Base-by-base conservation (phyloP, 2,888 invertebrate species). In the Drosophila pegasa region DNA sequence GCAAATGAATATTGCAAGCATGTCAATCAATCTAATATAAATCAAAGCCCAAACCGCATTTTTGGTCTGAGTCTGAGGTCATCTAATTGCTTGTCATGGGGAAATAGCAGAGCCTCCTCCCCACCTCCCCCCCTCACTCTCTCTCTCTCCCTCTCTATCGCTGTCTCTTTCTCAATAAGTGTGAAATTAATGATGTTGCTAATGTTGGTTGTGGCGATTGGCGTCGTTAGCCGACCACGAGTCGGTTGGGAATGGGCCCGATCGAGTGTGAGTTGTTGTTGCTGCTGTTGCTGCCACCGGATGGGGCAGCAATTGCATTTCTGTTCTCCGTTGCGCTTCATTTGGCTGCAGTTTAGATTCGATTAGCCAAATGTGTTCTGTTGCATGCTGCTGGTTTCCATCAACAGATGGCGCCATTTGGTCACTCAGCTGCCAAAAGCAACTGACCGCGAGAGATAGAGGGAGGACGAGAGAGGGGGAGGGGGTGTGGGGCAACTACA, bases 321-420 rank as follows among this genome's bases (percentile, higher is more conserved):
- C 74, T 54, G 41, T 47, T 18, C 27, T 7, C 9, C 29, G 72
- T 35, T 81, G 69, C 71, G 78, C 73, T 81, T 78, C 80, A 78
- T 73, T 73, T 78, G 62, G 47, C 63, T 60, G 75, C 67, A 75
- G 68, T 72, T 75, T 52, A 70, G 71, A 81, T 84, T 78, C 78
- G 82, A 83, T 84, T 76, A 71, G 79, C 71, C 70, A 48, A 63
- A 63, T 40, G 65, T 74, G 71, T 60, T 33, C 70, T 55, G 38
- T 18, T 58, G 51, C 61, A 20, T 40, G 56, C 43, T 65, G 58
- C 56, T 40, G 31, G 20, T 22, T 31, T 20, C 29, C 31, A n/a
- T 9, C 61, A 50, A 65, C 63, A 71, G 63, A 45, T 71, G 70
- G 55, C 35, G 43, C 20, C 60, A 41, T 27, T 38, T 37, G 48